Percentiles rank a stretch among this genome's conserved stretches.
Evolutionary conservation across 2,797 vertebrate genomes (phyloP).

Genomic region (Orientallactaga sibirica): DNA sequence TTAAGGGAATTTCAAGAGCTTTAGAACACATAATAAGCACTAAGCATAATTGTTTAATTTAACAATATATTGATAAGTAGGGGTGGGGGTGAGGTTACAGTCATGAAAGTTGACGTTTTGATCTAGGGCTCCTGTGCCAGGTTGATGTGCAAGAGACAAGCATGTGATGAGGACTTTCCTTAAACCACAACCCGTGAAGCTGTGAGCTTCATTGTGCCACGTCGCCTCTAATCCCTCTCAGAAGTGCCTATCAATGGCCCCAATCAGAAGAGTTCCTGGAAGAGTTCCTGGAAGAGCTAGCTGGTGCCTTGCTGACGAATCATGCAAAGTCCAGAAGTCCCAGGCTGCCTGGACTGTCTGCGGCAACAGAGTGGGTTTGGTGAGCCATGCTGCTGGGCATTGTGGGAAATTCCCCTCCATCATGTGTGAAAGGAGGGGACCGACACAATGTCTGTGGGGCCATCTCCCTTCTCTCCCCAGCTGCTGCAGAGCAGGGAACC

Average conservation of each 20-base stretch:
- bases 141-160: neutral
- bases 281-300: neutral
- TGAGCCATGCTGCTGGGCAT: neutral
- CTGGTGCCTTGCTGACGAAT: neutral
- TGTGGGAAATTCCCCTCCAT: neutral
- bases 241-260: fast-evolving
- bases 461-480: neutral
- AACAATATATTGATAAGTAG: neutral
- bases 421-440: neutral
- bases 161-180: neutral
- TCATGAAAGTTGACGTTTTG: neutral
- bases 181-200: neutral
- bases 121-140: neutral
- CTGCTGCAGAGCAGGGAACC: neutral
- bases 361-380: neutral
- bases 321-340: neutral
- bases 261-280: neutral
- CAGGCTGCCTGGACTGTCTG: neutral
- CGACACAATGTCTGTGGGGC: neutral
- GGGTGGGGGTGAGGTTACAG: fast-evolving
- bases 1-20: neutral
- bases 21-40: neutral
- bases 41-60: neutral
- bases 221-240: neutral
- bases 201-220: neutral